Evolutionary conservation across 2,113 vertebrate genomes (phyloP).

Genomic region (Serilophus lunatus): DNA sequence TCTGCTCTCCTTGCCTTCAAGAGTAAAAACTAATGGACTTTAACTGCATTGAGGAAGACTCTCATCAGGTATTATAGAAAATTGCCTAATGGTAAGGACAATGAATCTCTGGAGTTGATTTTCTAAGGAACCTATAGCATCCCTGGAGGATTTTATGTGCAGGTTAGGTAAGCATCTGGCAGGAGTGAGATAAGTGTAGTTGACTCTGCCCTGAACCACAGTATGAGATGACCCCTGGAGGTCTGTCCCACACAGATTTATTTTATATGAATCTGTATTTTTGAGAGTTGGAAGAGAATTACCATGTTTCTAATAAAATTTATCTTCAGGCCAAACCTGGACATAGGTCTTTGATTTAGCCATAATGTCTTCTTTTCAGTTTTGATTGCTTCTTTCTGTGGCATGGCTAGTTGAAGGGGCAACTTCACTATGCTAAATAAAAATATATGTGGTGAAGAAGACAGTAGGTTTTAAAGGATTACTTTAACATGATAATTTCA

Average conservation of each 20-base stretch:
- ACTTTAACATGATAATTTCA: not conserved
- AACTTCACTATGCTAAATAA: not conserved
- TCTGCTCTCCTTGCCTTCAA: not conserved
- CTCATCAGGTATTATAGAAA: not conserved
- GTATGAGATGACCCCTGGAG: not conserved
- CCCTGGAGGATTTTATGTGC: not conserved
- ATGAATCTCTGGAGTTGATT: not conserved
- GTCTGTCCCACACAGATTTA: not conserved
- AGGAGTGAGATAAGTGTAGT: not conserved
- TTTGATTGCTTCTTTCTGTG: not conserved
- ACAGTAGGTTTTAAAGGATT: not conserved
- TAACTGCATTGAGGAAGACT: not conserved
- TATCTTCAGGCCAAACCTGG: not conserved
- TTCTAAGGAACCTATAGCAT: not conserved
- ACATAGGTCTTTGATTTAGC: not conserved
- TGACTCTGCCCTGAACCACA: not conserved
- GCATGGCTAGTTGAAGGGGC: not conserved
- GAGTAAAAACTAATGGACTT: not conserved
- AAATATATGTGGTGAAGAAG: not conserved
- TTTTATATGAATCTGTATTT: not conserved
- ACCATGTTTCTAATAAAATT: not conserved
- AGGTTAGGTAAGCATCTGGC: not conserved
- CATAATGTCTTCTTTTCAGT: not conserved
- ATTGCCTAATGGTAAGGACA: not conserved
- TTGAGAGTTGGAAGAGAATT: not conserved